phyloP scores from a whole-genome alignment of 1,140 invertebrate genomes.

The Drosophila parabipectinata region DNA sequence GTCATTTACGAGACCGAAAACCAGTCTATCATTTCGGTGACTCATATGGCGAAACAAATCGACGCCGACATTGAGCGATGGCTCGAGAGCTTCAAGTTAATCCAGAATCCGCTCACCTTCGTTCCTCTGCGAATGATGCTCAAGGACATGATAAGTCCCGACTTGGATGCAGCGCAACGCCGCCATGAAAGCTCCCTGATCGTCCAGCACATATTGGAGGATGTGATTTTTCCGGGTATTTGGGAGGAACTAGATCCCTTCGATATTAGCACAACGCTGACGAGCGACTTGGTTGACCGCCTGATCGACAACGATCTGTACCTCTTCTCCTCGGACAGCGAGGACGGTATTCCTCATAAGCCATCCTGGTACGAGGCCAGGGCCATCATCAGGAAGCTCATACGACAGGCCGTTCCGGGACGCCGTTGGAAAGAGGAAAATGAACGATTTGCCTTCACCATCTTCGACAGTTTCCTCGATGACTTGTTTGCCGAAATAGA shows the following conservation, averaged over 20 bases:
- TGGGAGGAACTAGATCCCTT: conserved; percentile 47
- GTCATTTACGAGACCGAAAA: conserved; percentile 85
- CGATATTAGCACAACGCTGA: conserved; percentile 46
- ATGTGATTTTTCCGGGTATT: conserved; percentile 53
- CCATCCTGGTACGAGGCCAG: conserved; percentile 33
- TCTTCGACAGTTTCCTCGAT: conserved; percentile 45
- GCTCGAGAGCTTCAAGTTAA: conserved; percentile 83
- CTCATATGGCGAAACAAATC: conserved; percentile 85
- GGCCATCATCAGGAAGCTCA: conserved; percentile 66
- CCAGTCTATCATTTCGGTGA: conserved; percentile 86
- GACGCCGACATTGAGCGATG: conserved; percentile 84
- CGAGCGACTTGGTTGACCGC: conserved; percentile 64
- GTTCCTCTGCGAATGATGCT: conserved; percentile 58
- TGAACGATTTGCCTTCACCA: conserved; percentile 57
- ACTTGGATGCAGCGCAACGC: conserved; percentile 22
- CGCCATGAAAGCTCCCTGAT: conserved; percentile 48
- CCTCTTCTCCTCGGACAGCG: conserved; percentile 64
- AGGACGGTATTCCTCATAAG: conserved; percentile 26
- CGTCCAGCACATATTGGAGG: conserved; percentile 60
- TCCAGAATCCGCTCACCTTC: conserved; percentile 83
- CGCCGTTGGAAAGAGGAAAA: conserved; percentile 61
- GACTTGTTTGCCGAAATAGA: conserved; percentile 46
- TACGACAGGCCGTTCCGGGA: conserved; percentile 66
- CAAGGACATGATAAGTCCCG: conserved; percentile 42
- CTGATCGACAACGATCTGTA: conserved; percentile 72